A percentile compares a stretch with the other conserved stretches of the same genome.
phyloP scores from a whole-genome alignment of 2,113 vertebrate genomes.

The Barbus barbus region DNA sequence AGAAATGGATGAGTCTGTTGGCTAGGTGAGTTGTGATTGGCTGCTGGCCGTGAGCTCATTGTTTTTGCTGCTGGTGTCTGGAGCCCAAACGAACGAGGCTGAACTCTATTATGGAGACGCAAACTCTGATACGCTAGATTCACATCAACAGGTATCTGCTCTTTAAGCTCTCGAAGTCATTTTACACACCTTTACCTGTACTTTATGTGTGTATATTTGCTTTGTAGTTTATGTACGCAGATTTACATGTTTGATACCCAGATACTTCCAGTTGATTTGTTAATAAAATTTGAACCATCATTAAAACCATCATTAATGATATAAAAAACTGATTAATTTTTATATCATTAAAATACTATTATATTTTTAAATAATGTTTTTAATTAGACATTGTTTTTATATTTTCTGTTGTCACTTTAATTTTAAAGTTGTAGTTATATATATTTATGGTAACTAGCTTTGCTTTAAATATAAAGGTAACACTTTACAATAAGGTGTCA shows the following conservation, averaged over 20 bases:
- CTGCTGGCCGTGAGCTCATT: conserved; percentile 65
- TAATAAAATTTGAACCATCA: too few species aligned
- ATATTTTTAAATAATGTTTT: background rate
- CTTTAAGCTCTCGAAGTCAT: background rate
- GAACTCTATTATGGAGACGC: background rate
- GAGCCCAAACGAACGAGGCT: conserved; percentile 16
- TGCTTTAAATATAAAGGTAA: too few species aligned
- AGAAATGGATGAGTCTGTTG: conserved; percentile 68
- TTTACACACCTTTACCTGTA: background rate
- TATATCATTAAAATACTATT: too few species aligned
- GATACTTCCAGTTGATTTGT: background rate
- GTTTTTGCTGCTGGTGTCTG: too few species aligned
- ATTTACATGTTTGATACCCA: background rate
- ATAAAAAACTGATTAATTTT: too few species aligned
- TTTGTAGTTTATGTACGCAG: background rate
- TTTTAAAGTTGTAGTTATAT: too few species aligned
- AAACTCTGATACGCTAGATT: background rate
- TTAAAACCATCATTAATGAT: too few species aligned
- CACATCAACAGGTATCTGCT: conserved; percentile 38
- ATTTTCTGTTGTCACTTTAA: too few species aligned
- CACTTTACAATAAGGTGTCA: too few species aligned
- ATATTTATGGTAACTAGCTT: too few species aligned
- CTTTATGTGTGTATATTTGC: background rate
- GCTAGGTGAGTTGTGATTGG: conserved; percentile 72
- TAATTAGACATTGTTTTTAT: too few species aligned